phyloP scores from a whole-genome alignment of 2,113 vertebrate species.

The Poeciliopsis turrubarensis region DNA sequence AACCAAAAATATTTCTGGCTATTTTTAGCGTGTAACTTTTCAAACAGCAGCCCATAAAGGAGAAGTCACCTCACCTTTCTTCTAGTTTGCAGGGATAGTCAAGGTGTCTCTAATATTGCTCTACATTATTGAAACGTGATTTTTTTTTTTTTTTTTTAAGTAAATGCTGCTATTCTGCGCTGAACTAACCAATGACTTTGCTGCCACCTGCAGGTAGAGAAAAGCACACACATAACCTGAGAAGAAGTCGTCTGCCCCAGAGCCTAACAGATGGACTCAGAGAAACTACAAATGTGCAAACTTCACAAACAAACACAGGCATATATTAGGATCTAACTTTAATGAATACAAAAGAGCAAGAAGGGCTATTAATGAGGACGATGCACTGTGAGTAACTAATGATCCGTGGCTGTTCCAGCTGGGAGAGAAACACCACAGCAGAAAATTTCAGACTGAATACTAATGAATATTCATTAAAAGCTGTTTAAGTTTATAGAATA shows the following conservation, averaged over 20 bases:
- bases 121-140: neutral
- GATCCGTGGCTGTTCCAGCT: constrained; percentile 37
- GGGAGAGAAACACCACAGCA: neutral
- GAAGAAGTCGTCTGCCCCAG: neutral
- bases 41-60: too few species aligned
- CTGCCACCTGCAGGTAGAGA: constrained; percentile 63
- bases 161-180: neutral
- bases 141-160: neutral
- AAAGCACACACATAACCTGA: constrained; percentile 7
- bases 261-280: constrained; percentile 40
- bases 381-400: constrained; percentile 31
- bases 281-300: constrained; percentile 5
- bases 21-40: too few species aligned
- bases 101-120: neutral
- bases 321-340: constrained; percentile 9
- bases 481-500: constrained; percentile 32
- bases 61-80: too few species aligned
- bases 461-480: constrained; percentile 52
- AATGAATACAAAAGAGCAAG: constrained; percentile 18
- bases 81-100: neutral
- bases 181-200: constrained; percentile 17
- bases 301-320: constrained; percentile 12
- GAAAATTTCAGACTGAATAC: constrained; percentile 4
- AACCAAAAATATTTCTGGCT: too few species aligned
- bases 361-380: constrained; percentile 9